Evolutionary conservation across 2,113 vertebrate genomes (phyloP), one percentile per base, ranked within the genome.

Genomic region (Plotosus lineatus): DNA sequence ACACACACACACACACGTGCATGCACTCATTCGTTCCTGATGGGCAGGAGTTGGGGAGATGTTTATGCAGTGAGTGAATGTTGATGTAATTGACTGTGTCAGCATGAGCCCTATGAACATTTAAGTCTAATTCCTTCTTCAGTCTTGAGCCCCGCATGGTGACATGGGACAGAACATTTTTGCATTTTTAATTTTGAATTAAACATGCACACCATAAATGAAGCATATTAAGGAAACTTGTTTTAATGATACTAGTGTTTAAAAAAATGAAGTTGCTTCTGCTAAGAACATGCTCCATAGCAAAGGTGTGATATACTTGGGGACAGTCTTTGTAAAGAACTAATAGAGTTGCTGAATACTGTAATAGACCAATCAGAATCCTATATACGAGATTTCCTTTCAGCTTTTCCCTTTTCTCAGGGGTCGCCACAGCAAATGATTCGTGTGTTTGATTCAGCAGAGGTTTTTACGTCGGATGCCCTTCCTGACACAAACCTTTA

Each of bases 161-260:
- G 87, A 92, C 90, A 88, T 44, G 63, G 79, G 82, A 90, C 87
- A 88, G 84, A 84, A 71, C 74, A 65, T 83, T 4, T 65, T 23
- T 65, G 61, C 8, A 44, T 93, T 90, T 94, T 94, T 94, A 93
- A 93, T 94, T 95, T 95, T 92, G 91, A 90, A 91, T n/a, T n/a
- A 92, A 90, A 90, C 92, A 94, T 90, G 92, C 89, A 92, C 94
- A 94, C 95, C 93, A 92, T 91, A 95, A 95, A 88, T 89, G 87
- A 92, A 90, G 89, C 89, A 88, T 78, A 89, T 91, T 91, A 90
- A 92, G 89, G 86, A 87, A 66, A 68, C 82, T 86, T 89, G 83
- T 89, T 79, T 89, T 90, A 92, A 90, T 89, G 87, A 90, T 90
- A 90, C 89, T 89, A 85, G 85, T 90, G 76, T 80, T 88, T 87